A percentile compares a stretch with the other conserved stretches of the same genome.
phyloP scores from a whole-genome alignment of 2,888 invertebrate genomes.

The Tanypteryx hageni region DNA sequence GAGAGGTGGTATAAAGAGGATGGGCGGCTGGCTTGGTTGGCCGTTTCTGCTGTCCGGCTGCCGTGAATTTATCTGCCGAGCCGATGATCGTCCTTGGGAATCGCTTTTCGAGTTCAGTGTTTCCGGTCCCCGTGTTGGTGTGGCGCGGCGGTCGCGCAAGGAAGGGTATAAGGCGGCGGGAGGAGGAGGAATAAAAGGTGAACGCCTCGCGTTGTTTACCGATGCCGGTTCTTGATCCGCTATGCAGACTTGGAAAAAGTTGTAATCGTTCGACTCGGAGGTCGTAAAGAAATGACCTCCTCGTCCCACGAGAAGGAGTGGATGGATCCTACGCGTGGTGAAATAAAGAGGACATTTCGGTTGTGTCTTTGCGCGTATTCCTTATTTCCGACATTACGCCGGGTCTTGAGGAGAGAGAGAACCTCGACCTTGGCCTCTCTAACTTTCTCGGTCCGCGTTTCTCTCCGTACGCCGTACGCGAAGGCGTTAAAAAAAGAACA shows the following conservation, averaged over 20 bases:
- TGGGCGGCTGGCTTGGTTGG: not conserved
- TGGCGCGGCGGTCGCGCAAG: too few relatives aligned
- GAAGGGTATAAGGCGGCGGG: too few relatives aligned
- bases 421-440: conserved; percentile 17
- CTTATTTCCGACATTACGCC: not conserved
- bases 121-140: not conserved
- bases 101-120: not conserved
- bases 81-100: conserved; percentile 16
- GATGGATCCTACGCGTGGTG: not conserved
- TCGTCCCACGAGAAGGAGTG: not conserved
- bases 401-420: not conserved
- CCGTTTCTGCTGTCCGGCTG: not conserved
- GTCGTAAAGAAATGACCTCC: not conserved
- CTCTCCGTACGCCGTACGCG: conserved; percentile 20
- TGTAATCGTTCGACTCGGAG: not conserved
- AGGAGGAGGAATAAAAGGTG: not conserved
- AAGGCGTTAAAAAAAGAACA: not conserved
- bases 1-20: not conserved
- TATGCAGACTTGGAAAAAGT: not conserved
- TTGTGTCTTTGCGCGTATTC: too few relatives aligned
- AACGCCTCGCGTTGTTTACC: conserved; percentile 29
- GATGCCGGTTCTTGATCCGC: conserved; percentile 27
- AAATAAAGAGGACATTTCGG: too few relatives aligned
- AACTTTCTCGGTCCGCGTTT: not conserved
- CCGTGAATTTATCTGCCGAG: conserved; percentile 15